Evolutionary conservation across 2,797 vertebrate species (phyloP), one percentile per base, ranked within the genome.

Genomic region (Chaenodraco wilsoni): DNA sequence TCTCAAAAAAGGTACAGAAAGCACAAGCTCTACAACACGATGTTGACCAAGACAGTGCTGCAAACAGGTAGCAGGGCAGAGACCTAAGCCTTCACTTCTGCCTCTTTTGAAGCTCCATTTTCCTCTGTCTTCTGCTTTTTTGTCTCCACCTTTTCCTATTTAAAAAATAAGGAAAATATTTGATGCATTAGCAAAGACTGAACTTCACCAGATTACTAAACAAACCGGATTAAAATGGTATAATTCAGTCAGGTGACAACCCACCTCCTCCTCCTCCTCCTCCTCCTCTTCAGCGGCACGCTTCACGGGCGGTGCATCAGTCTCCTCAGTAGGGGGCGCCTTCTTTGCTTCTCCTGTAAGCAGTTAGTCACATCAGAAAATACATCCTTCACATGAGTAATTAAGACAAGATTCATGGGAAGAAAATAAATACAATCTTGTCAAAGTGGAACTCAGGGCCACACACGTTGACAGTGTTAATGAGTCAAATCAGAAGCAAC

Each of bases 41-140:
- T 91, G 89, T 85, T 92, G 95, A 95, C 95, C 94, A 93, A 90
- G 93, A 93, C 92, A 89, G 90, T 87, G 92, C 93, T 85, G 93
- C 91, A 74, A 86, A 92, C 76, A 79, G 64, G 78, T 58, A 70
- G 89, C 82, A 79, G 81, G 74, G 77, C 60, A 65, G 66, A 71
- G 62, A 71, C 71, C 75, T 95, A 96, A 74, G 95, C 95, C 86
- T 94, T 82, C 78, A 94, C 95, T 88, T 95, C 90, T 59, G 93
- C 93, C 87, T 96, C 93, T 95, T 95, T 96, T 61, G 94, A 94
- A 57, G 95, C 94, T 64, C 95, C 94, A 58, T 95, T 96, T 85
- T 95, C 94, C 87, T 95, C 95, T 16, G 92, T 96, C 92, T 96
- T 96, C 92, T 95, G 95, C 90, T 96, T 96, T 93, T 96, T 96